A percentile compares a stretch with the other conserved stretches of the same genome.
phyloP scores from a whole-genome alignment of 1,140 invertebrate species.

The Dendroctonus valens region DNA sequence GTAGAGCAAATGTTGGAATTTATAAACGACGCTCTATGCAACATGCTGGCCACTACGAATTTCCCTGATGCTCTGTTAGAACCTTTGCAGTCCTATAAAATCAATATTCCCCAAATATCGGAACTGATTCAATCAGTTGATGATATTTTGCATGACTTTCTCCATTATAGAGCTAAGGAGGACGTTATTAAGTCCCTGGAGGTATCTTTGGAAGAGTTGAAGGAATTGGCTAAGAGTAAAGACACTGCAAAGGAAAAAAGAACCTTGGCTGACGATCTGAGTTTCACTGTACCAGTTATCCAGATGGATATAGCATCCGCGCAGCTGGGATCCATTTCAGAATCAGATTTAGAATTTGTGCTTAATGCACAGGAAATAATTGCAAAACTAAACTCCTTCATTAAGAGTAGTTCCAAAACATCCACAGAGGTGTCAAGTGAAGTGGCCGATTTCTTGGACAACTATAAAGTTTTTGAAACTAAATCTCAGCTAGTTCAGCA shows the following conservation, averaged over 20 bases:
- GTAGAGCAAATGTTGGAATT: neutral
- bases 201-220: slow-evolving; percentile 3
- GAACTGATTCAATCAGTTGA: neutral
- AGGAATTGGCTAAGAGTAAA: neutral
- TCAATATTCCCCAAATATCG: neutral
- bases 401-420: neutral
- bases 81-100: too few relatives aligned
- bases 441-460: slow-evolving; percentile 16
- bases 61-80: too few relatives aligned
- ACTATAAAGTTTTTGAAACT: neutral
- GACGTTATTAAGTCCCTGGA: slow-evolving; percentile 3
- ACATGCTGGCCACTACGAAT: neutral
- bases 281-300: slow-evolving; percentile 25
- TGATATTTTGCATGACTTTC: slow-evolving; percentile 1
- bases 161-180: neutral
- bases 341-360: slow-evolving; percentile 4
- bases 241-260: slow-evolving; percentile 22
- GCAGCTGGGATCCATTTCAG: neutral
- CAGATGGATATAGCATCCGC: slow-evolving; percentile 11
- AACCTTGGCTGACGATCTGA: slow-evolving; percentile 22
- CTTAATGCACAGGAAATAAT: slow-evolving; percentile 8
- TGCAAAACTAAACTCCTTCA: slow-evolving; percentile 8
- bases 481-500: slow-evolving; percentile 17
- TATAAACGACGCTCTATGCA: neutral
- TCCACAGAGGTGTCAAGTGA: slow-evolving; percentile 10